Percentiles rank a stretch among this genome's conserved stretches.
phyloP scores from a whole-genome alignment of 2,888 invertebrate genomes.

The Parelbella ahira region DNA sequence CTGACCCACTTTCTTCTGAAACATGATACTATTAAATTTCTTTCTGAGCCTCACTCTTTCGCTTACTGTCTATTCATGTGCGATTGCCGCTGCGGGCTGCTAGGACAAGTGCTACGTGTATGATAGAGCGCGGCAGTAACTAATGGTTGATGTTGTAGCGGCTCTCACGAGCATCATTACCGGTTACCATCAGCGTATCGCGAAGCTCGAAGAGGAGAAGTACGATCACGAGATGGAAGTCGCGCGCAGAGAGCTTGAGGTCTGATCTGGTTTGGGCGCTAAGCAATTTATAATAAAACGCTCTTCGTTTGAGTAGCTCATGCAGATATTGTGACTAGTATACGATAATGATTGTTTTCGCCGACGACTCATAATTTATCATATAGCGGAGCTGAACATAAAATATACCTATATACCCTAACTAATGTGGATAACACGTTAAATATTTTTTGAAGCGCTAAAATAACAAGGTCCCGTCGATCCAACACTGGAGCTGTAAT shows the following conservation, averaged over 20 bases:
- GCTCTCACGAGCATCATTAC: constrained; percentile 85
- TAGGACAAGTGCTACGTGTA: constrained; percentile 35
- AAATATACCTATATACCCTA: constrained; percentile 60
- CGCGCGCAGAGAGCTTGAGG: constrained; percentile 97
- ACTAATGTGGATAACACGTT: constrained; percentile 77
- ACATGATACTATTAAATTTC: constrained; percentile 46
- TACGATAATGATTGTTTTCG: constrained; percentile 67
- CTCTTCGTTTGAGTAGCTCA: constrained; percentile 73
- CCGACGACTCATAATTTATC: constrained; percentile 62
- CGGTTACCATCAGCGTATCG: constrained; percentile 91
- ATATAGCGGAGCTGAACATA: constrained; percentile 62
- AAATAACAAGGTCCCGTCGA: constrained; percentile 72
- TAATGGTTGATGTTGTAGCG: constrained; percentile 78
- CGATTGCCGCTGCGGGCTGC: constrained; percentile 38
- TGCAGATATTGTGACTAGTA: constrained; percentile 76
- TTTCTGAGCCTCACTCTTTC: constrained; percentile 57
- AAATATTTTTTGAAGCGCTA: constrained; percentile 55
- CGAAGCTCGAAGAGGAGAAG: constrained; percentile 93
- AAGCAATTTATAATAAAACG: constrained; percentile 50
- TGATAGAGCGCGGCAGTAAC: constrained; percentile 51
- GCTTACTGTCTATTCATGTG: constrained; percentile 56
- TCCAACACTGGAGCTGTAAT: constrained; percentile 56
- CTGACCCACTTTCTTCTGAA: constrained; percentile 59
- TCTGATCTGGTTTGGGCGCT: constrained; percentile 81
- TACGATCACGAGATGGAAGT: constrained; percentile 99